These are phyloP conservation scores for Aphidius colemani DNA, from an alignment of 2,888 invertebrate species.

Conservation along the genomic window DNA sequence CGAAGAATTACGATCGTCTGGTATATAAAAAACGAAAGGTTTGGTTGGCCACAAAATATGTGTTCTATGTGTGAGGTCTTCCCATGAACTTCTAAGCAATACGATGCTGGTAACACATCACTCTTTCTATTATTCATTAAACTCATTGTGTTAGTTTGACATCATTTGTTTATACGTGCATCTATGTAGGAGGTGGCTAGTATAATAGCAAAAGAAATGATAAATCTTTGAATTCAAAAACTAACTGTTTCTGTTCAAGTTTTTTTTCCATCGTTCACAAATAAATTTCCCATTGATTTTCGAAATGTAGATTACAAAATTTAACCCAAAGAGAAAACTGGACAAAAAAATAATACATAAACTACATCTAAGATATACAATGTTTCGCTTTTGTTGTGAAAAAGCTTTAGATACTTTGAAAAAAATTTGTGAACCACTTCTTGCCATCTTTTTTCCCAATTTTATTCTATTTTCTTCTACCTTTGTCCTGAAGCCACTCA, in stretches of 20 bases:
- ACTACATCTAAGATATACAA: not conserved
- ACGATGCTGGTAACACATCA: slow-evolving; percentile 29
- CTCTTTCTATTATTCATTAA: slow-evolving; percentile 39
- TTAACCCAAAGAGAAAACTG: not conserved
- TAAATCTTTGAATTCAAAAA: no score
- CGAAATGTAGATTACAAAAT: no score
- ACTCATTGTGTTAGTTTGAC: slow-evolving; percentile 26
- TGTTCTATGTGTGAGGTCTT: not conserved
- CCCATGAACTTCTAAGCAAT: not conserved
- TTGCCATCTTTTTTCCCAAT: slow-evolving; percentile 29
- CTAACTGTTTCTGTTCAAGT: no score
- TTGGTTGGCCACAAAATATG: not conserved
- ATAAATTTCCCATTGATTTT: no score
- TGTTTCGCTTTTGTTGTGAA: not conserved
- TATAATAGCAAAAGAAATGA: no score
- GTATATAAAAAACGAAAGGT: slow-evolving; percentile 5
- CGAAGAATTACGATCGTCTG: slow-evolving; percentile 46
- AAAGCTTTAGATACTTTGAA: slow-evolving; percentile 16
- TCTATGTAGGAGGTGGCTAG: not conserved
- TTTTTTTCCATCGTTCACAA: no score
- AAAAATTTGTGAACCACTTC: slow-evolving; percentile 32
- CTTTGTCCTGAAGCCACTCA: slow-evolving; percentile 13
- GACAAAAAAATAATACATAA: slow-evolving; percentile 4
- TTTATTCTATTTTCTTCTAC: slow-evolving; percentile 4
- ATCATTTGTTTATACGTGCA: slow-evolving; percentile 17